Evolutionary conservation across 2,888 invertebrate species (phyloP), one percentile per base, ranked within the genome.

Genomic region (Gymnoscelis rufifasciata): DNA sequence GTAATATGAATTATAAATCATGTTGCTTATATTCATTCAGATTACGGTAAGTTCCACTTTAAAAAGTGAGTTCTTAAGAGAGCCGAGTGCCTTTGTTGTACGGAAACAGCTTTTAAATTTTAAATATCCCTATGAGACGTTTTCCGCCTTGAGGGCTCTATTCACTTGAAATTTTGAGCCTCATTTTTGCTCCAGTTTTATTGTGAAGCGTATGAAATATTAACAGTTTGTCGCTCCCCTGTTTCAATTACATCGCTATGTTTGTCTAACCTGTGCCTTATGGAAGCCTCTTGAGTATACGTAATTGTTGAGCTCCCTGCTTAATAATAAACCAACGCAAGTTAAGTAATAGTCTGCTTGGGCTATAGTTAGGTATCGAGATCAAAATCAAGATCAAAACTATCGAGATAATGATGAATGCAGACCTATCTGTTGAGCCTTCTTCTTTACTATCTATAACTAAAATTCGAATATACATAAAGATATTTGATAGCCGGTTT

Each of bases 301-400:
- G 72, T 74, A 72, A 72, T 71, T 71, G 68, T 68, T 66, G 62
- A 51, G 60, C 3, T 23, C 19, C 5, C 15, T 35, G 19, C 2
- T 35, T 7, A 35, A 1, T 31, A 13, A 15, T 31, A n/a, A 8
- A 12, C 3, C 8, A 13, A 14, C 14, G 14, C 8, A 15, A 31
- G n/a, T 14, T 14, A n/a, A n/a, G n/a, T n/a, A n/a, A n/a, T n/a
- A n/a, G n/a, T n/a, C n/a, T n/a, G n/a, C n/a, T n/a, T n/a, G n/a
- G n/a, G n/a, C n/a, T n/a, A n/a, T n/a, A n/a, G n/a, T n/a, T n/a
- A n/a, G n/a, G n/a, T n/a, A n/a, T n/a, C n/a, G n/a, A n/a, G n/a
- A n/a, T n/a, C n/a, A n/a, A n/a, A n/a, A n/a, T n/a, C n/a, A n/a
- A n/a, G n/a, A n/a, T n/a, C n/a, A n/a, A n/a, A n/a, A n/a, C n/a